A percentile compares a stretch with the other conserved stretches of the same genome.
These are phyloP conservation scores for Fabriciana adippe DNA, from an alignment of 2,888 invertebrate species.

Conservation along the genomic window DNA sequence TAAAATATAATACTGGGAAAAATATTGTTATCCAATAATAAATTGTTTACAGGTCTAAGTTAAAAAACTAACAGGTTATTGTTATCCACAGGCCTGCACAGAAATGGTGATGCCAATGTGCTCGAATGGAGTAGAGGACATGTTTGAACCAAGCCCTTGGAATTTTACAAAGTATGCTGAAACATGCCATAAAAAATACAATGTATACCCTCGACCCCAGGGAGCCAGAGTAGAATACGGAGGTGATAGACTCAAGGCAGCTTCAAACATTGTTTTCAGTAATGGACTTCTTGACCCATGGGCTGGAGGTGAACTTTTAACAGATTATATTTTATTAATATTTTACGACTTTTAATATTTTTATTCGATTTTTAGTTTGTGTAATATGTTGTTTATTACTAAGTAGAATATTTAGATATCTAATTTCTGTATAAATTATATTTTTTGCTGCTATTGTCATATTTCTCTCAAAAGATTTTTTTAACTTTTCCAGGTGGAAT, in stretches of 20 bases:
- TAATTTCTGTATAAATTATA: no score
- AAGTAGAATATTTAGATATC: no score
- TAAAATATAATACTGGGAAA: no score
- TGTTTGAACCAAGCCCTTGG: conserved; percentile 92
- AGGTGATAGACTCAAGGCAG: conserved; percentile 86
- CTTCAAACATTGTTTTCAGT: conserved; percentile 89
- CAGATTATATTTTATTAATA: no score
- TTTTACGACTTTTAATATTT: no score
- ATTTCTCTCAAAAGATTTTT: not conserved
- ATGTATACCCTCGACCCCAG: conserved; percentile 85
- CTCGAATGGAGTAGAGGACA: conserved; percentile 87
- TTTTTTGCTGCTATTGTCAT: no score
- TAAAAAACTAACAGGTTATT: not conserved
- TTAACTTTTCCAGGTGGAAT: conserved; percentile 82
- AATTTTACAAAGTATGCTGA: conserved; percentile 85
- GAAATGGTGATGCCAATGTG: conserved; percentile 99
- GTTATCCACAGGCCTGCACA: conserved; percentile 88
- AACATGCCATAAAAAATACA: conserved; percentile 86
- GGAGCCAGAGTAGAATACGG: conserved; percentile 90
- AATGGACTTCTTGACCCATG: conserved; percentile 94
- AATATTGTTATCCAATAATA: no score
- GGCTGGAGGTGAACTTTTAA: conserved; percentile 84
- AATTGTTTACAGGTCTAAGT: not conserved
- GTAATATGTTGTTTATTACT: no score
- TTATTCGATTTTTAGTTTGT: no score